Base-by-base conservation (phyloP, 2,888 invertebrate species). In the Galerucella nymphaeae region DNA sequence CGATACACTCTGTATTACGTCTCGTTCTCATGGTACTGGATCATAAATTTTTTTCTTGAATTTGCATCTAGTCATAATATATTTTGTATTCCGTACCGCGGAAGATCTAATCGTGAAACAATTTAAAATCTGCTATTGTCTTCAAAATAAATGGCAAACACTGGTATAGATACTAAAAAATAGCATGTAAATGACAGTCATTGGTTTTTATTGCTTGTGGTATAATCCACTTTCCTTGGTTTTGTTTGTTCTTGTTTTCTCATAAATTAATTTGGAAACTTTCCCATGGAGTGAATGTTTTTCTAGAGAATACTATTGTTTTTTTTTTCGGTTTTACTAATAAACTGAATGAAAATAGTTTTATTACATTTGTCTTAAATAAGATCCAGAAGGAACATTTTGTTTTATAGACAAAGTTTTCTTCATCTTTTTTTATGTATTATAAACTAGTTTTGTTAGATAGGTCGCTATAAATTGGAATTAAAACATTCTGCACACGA, bases 151-250 rank as follows among this genome's bases (percentile, higher is more conserved):
- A 18, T 48, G 10, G 16, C 20, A 20, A 48, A 53, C 9, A 53
- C 14, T 42, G 13, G 10, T n/a, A 48, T 48, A 48, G 5, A 16
- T 16, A 16, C 16, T 48, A 53, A 53, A 53, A 63, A 53, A 65
- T 55, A 65, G 13, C 50, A 57, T 66, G 57, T 57, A 57, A 57
- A 65, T 38, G 65, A 57, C 42, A 66, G 66, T 57, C 57, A 42
- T 66, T 66, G 20, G 20, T 66, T 66, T 66, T 66, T 66, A 66
- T 66, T 57, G 57, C 50, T 66, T 42, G 57, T 66, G 30, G 18
- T 66, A 20, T 57, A 66, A 42, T 66, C 66, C 66, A 66, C 57
- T 66, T 66, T 66, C 42, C 66, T 57, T 57, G 18, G 57, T 66
- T 66, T 66, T 66, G 41, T 55, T 66, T 57, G 66, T 57, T 55